Base-by-base conservation (phyloP, 1,140 invertebrate genomes). In the Lineus longissimus region DNA sequence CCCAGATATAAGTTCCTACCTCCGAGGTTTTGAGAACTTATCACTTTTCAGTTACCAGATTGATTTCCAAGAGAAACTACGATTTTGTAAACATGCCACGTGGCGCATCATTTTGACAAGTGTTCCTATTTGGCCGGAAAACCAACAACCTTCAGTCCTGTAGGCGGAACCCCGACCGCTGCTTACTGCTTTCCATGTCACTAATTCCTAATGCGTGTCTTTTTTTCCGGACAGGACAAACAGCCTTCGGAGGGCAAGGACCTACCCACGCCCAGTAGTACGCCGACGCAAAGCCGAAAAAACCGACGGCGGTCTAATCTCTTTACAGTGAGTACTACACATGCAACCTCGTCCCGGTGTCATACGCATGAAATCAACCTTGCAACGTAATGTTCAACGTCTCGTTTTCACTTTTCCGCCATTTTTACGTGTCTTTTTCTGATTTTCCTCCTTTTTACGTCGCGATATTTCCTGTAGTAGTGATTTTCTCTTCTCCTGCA, bases 251-350 rank as follows among this genome's bases (percentile, higher is more conserved):
- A 74, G 33, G 67, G 69, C 43, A 76, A 77, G 70, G 74, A 78
- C 51, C 62, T 75, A 0, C 94, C 91, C 0, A 93, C 91, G 1
- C 89, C 81, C 63, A 84, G 72, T 59, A 77, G 73, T 58, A 81
- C 80, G 2, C 80, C 81, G 27, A 82, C 80, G 40, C 78, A 78
- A 72, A 78, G 71, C 71, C 64, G 93, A 57, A 98, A 97, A 83
- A 94, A 91, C 70, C 83, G 94, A 64, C 84, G 95, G 79, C 88
- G 94, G 80, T 97, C 94, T 1, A 97, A 97, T 85, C 86, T 97
- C 47, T 97, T 98, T 72, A 82, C 80, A 70, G 80, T 81, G 78
- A 76, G 73, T 65, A 47, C 23, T 31, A 55, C 27, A 40, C 47
- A 15, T 36, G 33, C 4, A 36, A 36, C 33, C 33, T 36, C 33